phyloP scores from a whole-genome alignment of 1,140 invertebrate species.

The Zaprionus camerounensis region DNA sequence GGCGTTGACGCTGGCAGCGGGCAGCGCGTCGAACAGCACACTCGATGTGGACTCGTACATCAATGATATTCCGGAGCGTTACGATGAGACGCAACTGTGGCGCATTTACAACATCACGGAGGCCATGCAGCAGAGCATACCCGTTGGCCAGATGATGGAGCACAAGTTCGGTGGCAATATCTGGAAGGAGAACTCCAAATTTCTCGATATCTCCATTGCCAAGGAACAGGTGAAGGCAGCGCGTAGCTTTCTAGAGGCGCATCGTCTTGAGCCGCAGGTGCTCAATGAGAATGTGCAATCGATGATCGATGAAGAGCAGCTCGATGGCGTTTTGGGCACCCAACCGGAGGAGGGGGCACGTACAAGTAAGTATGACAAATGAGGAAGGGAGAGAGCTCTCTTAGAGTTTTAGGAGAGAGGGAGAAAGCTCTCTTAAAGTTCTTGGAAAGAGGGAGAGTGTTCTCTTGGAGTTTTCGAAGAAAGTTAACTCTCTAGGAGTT shows the following conservation, averaged over 20 bases:
- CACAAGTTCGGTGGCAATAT: conserved; percentile 76
- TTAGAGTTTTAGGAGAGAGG: neutral
- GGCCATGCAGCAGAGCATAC: conserved; percentile 56
- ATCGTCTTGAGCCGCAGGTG: conserved; percentile 57
- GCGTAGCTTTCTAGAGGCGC: conserved; percentile 60
- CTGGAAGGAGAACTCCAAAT: conserved; percentile 83
- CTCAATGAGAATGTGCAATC: conserved; percentile 62
- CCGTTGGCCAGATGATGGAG: conserved; percentile 67
- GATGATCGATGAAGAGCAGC: conserved; percentile 84
- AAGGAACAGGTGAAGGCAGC: conserved; percentile 72
- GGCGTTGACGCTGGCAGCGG: conserved; percentile 7
- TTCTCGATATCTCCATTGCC: conserved; percentile 76
- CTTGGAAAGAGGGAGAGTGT: neutral
- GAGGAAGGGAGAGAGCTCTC: neutral
- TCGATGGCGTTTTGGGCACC: conserved; percentile 48
- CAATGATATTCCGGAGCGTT: conserved; percentile 84
- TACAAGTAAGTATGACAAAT: conserved; percentile 56
- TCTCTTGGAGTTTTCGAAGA: too few relatives aligned
- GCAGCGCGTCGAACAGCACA: conserved; percentile 41
- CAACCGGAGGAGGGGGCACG: conserved; percentile 30
- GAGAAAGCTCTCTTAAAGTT: too few relatives aligned
- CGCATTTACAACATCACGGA: conserved; percentile 84
- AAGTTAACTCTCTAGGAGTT: too few relatives aligned
- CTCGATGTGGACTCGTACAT: conserved; percentile 32
- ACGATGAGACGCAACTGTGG: conserved; percentile 86